A percentile compares a stretch with the other conserved stretches of the same genome.
Conservation (phyloP, 2,888 invertebrate species). For the Tryphoninae sp. region DNA sequence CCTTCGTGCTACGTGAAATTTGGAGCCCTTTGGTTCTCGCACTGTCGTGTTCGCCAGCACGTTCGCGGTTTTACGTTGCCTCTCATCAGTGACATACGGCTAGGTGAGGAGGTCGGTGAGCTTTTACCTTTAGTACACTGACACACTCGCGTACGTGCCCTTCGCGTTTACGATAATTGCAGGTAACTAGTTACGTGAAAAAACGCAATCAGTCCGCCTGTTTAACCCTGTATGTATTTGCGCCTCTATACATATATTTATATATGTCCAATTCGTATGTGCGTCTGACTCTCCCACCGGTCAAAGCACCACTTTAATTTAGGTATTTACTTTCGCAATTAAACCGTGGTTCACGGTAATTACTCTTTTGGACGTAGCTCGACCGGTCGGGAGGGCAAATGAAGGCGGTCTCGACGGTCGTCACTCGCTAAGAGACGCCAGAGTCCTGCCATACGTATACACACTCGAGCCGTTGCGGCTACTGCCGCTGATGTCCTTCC, state of each 20-base stretch:
- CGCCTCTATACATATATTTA: not conserved
- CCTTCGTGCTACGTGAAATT: constrained; percentile 9
- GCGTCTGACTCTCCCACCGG: constrained; percentile 37
- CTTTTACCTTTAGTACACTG: constrained; percentile 23
- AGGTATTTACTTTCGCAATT: constrained; percentile 74
- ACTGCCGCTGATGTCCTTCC: constrained; percentile 21
- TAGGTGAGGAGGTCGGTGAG: constrained; percentile 20
- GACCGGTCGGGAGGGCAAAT: constrained; percentile 43
- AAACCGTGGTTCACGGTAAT: constrained; percentile 75
- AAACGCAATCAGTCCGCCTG: constrained; percentile 72
- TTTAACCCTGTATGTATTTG: not conserved
- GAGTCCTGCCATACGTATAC: not conserved
- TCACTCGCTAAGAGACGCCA: constrained; percentile 31
- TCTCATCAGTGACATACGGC: constrained; percentile 48
- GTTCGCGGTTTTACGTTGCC: constrained; percentile 22
- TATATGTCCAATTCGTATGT: constrained; percentile 4
- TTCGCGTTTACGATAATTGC: constrained; percentile 59
- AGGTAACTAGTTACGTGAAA: constrained; percentile 71
- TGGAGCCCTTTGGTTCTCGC: constrained; percentile 9
- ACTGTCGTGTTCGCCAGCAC: constrained; percentile 1
- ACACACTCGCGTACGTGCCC: constrained; percentile 22
- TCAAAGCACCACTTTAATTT: constrained; percentile 73
- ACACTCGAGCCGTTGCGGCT: constrained; percentile 15
- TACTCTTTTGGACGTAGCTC: constrained; percentile 66
- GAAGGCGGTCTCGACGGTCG: constrained; percentile 47